Base-by-base conservation (phyloP, 2,888 invertebrate genomes). In the Callinectes sapidus region DNA sequence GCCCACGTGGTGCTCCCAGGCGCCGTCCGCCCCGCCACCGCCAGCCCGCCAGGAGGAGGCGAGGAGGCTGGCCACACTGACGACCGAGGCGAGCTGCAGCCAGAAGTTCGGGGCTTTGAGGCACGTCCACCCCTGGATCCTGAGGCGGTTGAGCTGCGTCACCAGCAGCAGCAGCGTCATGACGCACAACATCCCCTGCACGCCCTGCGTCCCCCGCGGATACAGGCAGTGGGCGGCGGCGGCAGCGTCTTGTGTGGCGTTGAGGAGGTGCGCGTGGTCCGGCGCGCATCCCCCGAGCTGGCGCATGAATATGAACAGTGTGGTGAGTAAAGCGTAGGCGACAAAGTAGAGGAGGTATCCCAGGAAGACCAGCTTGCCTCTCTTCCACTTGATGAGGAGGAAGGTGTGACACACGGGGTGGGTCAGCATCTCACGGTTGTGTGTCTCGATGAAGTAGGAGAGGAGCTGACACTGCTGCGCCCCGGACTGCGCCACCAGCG, bases 1-100 rank as follows among this genome's bases (percentile, higher is more conserved):
- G 13, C 93, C 94, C 16, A 93, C 23, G 90, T 94, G 94, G 5
- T 87, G 91, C 89, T 94, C 92, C 94, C 94, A 94, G 88, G 23
- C 23, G n/a, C 3, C 6, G 42, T 81, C 81, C 54, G 81, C 39
- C 23, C 23, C 32, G 28, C 18, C 0, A 23, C 18, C 77, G n/a
- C 89, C 55, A 6, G 35, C 61, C 23, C 39, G n/a, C 88, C 91
- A 88, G 28, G 89, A 89, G 13, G 91, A 77, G 16, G 35, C 35
- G 39, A 90, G 48, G 28, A 90, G 85, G 28, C 66, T 90, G 48
- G 85, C 28, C 54, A 28, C 61, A 39, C 32, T 61, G 18, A 28
- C 71, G 35, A 39, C 85, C 28, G 85, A 92, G 16, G 48, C 23
- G 16, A 77, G 8, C 28, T 90, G 81, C 28, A 85, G 61, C 81